A percentile compares a stretch with the other conserved stretches of the same genome.
phyloP scores from a whole-genome alignment of 2,797 vertebrate species.

The Acanthis flammea region DNA sequence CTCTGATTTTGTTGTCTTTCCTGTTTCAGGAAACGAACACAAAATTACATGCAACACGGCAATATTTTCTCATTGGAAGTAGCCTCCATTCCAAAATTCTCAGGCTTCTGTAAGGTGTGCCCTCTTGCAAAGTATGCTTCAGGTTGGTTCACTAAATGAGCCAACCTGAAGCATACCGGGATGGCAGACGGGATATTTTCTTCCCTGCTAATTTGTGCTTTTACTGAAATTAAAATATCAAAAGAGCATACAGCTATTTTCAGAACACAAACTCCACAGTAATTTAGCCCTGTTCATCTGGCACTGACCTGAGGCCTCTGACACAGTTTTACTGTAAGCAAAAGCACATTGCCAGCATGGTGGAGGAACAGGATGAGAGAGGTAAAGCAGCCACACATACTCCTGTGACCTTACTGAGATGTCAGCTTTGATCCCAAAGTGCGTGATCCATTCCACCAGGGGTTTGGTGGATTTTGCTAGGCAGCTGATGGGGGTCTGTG shows the following conservation, averaged over 20 bases:
- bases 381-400: not conserved
- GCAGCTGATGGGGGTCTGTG: not conserved
- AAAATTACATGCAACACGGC: not conserved
- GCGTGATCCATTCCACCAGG: not conserved
- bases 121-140: not conserved
- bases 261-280: not conserved
- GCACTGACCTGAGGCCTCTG: not conserved
- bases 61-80: not conserved
- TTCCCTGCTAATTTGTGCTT: not conserved
- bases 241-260: not conserved
- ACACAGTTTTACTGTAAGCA: not conserved
- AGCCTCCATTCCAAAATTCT: not conserved
- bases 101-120: not conserved
- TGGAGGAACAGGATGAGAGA: not conserved
- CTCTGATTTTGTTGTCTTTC: not conserved
- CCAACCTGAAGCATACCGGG: not conserved
- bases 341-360: not conserved
- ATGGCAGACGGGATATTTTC: not conserved
- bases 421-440: not conserved
- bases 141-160: not conserved
- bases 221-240: slow-evolving; percentile 7
- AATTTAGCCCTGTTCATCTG: not conserved
- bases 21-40: not conserved
- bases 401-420: not conserved
- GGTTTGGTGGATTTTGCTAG: not conserved